A percentile compares a stretch with the other conserved stretches of the same genome.
Conservation (phyloP, 2,797 vertebrate genomes). For the Sylvilagus floridanus region DNA sequence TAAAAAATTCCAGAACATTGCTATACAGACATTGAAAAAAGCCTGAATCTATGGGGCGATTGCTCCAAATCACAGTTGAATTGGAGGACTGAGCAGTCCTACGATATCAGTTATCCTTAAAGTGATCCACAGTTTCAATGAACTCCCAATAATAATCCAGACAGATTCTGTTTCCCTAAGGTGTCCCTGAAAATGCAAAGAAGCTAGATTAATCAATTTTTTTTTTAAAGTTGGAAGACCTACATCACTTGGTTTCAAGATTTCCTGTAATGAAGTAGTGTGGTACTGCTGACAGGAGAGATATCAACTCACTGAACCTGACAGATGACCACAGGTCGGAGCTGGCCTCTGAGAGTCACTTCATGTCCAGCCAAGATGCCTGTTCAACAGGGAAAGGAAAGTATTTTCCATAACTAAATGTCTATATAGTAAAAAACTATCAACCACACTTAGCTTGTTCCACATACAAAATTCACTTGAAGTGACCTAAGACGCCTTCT, state of each 20-base stretch:
- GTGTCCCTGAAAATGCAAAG: neutral
- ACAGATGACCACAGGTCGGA: neutral
- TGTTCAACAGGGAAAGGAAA: neutral
- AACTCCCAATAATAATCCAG: neutral
- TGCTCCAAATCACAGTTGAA: neutral
- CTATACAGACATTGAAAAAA: neutral
- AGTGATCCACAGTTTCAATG: neutral
- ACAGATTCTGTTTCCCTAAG: slow-evolving; percentile 1
- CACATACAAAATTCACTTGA: neutral
- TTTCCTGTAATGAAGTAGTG: neutral
- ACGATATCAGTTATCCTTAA: neutral
- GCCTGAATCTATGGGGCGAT: neutral
- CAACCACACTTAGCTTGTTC: neutral
- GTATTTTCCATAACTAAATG: neutral
- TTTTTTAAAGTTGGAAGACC: neutral
- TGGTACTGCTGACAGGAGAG: no score
- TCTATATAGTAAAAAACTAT: neutral
- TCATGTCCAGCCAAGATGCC: neutral
- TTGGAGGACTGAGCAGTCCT: neutral
- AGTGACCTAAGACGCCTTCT: neutral
- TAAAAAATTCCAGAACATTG: neutral
- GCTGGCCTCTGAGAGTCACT: accelerated
- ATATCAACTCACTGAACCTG: accelerated
- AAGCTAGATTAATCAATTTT: neutral
- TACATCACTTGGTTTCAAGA: neutral